Evolutionary conservation across 2,888 invertebrate species (phyloP), one percentile per base, ranked within the genome.

Genomic region (Drosophila maculinotata): DNA sequence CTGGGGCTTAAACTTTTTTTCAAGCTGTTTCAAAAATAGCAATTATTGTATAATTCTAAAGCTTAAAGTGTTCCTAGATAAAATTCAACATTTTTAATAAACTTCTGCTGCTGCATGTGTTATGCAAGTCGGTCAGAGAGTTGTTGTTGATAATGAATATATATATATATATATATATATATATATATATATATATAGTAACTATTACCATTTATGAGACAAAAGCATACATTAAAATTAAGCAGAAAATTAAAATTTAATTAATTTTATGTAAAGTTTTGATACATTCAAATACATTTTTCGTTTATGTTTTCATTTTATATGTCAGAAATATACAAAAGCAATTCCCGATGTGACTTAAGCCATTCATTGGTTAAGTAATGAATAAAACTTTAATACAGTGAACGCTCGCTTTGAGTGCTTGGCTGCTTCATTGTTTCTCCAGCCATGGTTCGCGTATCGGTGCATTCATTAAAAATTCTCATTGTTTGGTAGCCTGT

Each of bases 381-480:
- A 57, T 47, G 63, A 35, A 54, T 15, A 6, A 35, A 53, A 42
- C 41, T 48, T 36, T 12, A 30, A 20, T 30, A 26, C 42, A 54
- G 36, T 60, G n/a, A 67, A 38, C 35, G 30, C 20, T 12, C n/a
- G 31, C 36, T 31, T 14, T 15, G n/a, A 58, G 54, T 30, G 44
- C 39, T 15, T 30, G 38, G 26, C 30, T 31, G 31, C 8, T 33
- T 23, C 23, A 54, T 53, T 58, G 39, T 49, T 63, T 49, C 58
- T 68, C 58, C 31, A 54, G 60, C 51, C 58, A 28, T 31, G 31
- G 26, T 49, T 63, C 7, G 12, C 35, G 23, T 54, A 68, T 51
- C 31, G 38, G 45, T 25, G 64, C 62, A 64, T 65, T 69, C 73
- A 77, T 79, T 80, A 77, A 77, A 76, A 77, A 76, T 79, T 76